A percentile compares a stretch with the other conserved stretches of the same genome.
Evolutionary conservation across 2,888 invertebrate genomes (phyloP).

Genomic region (Melinopterus prodromus): DNA sequence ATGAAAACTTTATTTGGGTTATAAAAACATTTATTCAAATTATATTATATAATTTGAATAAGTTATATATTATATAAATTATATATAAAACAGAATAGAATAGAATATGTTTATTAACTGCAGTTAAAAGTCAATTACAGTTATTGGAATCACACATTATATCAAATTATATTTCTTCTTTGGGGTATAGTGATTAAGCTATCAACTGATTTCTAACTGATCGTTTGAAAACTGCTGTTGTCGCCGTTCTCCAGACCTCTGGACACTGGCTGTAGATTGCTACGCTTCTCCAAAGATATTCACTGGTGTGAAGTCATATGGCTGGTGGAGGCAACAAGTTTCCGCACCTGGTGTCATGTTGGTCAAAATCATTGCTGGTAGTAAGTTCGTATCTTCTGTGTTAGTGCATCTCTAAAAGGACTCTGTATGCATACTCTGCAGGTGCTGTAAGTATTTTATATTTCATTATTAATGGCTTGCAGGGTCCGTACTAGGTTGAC

Average conservation of each 20-base stretch:
- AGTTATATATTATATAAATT: too few relatives aligned
- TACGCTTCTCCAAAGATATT: not conserved
- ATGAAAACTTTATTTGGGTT: too few relatives aligned
- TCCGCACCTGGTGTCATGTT: too few relatives aligned
- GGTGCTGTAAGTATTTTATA: constrained; percentile 12
- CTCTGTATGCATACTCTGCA: not conserved
- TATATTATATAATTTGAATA: too few relatives aligned
- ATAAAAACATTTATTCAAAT: too few relatives aligned
- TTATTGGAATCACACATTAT: not conserved
- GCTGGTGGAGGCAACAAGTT: not conserved
- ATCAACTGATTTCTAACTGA: not conserved
- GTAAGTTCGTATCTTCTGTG: not conserved
- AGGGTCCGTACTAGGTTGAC: not conserved
- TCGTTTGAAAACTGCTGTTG: not conserved
- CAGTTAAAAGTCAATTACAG: not conserved
- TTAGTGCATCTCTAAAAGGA: not conserved
- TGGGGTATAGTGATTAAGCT: not conserved
- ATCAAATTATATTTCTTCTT: not conserved
- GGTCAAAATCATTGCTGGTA: too few relatives aligned
- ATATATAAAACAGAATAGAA: too few relatives aligned
- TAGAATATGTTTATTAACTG: not conserved
- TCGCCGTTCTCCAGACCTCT: not conserved
- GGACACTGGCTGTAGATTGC: not conserved
- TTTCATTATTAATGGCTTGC: not conserved
- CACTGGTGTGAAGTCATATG: not conserved